phyloP scores from a whole-genome alignment of 1,140 invertebrate genomes.

The Rhynchophorus ferrugineus region DNA sequence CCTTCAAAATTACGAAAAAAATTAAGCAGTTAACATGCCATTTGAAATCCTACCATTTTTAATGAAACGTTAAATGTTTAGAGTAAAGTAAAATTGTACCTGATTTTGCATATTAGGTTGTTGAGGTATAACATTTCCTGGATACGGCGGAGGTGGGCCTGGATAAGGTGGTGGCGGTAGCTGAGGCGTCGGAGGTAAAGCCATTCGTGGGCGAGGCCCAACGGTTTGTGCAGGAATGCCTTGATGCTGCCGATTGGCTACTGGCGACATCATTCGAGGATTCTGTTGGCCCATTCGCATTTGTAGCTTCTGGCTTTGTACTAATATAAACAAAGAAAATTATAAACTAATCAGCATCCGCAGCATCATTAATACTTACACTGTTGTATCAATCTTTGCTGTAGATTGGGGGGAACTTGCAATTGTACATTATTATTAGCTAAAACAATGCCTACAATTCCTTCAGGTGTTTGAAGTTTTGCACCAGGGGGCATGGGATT shows the following conservation, averaged over 20 bases:
- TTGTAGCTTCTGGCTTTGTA: constrained; percentile 39
- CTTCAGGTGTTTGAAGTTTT: constrained; percentile 52
- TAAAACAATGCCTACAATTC: constrained; percentile 56
- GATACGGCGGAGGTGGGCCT: constrained; percentile 58
- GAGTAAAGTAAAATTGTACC: no score
- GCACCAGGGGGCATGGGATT: constrained; percentile 54
- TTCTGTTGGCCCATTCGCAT: constrained; percentile 33
- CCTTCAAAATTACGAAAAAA: no score
- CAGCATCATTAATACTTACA: constrained; percentile 17
- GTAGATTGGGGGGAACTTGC: constrained; percentile 49
- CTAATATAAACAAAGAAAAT: constrained; percentile 26
- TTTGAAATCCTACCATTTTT: no score
- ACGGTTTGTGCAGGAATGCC: constrained; percentile 31
- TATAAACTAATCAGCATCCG: background rate
- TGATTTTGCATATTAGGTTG: no score
- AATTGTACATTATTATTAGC: constrained; percentile 56
- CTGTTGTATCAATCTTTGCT: constrained; percentile 33
- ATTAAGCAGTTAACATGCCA: no score
- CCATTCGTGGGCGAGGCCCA: constrained; percentile 26
- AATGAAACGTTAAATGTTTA: no score
- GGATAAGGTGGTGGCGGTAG: constrained; percentile 57
- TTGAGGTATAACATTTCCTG: constrained; percentile 45
- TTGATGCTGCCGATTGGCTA: constrained; percentile 33
- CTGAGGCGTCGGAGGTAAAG: constrained; percentile 43
- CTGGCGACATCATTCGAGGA: constrained; percentile 28